phyloP scores from a whole-genome alignment of 2,888 invertebrate genomes.

The Leistus spinibarbis region DNA sequence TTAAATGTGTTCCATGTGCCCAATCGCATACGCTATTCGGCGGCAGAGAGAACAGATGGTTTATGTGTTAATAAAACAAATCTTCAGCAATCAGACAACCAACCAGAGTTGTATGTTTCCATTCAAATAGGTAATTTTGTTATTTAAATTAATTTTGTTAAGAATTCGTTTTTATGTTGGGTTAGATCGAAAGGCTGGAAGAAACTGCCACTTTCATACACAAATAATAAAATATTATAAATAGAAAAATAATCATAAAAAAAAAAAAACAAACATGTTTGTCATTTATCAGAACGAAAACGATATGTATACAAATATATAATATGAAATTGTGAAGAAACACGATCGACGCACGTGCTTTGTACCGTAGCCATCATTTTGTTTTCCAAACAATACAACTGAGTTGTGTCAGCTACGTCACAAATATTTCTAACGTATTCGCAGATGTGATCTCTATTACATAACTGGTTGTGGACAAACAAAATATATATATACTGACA shows the following conservation, averaged over 20 bases:
- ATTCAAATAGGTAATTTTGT: constrained; percentile 39
- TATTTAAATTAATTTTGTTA: constrained; percentile 39
- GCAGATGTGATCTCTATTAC: neutral
- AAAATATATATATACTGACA: too few species aligned
- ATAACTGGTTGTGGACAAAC: neutral
- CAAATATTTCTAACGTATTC: neutral
- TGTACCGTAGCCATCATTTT: constrained; percentile 32
- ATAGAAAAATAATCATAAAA: constrained; percentile 3
- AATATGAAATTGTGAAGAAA: constrained; percentile 2
- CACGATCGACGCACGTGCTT: constrained; percentile 23
- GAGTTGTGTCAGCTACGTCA: neutral
- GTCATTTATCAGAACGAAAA: neutral
- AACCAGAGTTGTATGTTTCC: constrained; percentile 37
- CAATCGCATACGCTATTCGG: constrained; percentile 1
- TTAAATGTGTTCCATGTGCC: constrained; percentile 7
- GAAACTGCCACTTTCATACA: constrained; percentile 39
- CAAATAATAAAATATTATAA: constrained; percentile 23
- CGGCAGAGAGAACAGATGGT: constrained; percentile 28
- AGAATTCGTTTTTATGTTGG: constrained; percentile 38
- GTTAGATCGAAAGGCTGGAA: constrained; percentile 39
- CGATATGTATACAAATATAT: neutral
- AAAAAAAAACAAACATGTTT: constrained; percentile 5
- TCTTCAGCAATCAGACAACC: constrained; percentile 39
- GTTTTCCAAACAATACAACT: constrained; percentile 5
- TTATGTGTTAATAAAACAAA: constrained; percentile 39